These are phyloP conservation scores for Castor canadensis DNA, from an alignment of 2,113 vertebrate genomes.

Conservation along the genomic window DNA sequence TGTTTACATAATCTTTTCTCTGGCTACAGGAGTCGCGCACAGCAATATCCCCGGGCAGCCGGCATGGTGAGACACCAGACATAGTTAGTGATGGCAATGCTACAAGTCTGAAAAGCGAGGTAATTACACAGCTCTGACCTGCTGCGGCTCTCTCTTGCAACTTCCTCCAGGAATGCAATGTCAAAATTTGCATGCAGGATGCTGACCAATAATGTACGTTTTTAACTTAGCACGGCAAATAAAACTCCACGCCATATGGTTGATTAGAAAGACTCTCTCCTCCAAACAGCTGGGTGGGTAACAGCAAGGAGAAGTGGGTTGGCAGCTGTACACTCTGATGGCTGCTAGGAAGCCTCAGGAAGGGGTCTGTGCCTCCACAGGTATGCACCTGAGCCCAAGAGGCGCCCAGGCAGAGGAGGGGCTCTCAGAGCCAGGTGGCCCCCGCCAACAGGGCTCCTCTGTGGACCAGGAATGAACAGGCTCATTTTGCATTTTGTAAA, in stretches of 20 bases:
- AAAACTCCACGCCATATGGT: constrained; percentile 95
- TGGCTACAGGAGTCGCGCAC: neutral
- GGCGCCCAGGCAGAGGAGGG: constrained; percentile 64
- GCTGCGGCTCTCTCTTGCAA: neutral
- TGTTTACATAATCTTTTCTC: constrained; percentile 66
- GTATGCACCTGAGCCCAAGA: constrained; percentile 86
- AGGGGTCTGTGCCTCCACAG: constrained; percentile 89
- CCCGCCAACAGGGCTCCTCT: constrained; percentile 70
- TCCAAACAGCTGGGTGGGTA: constrained; percentile 97
- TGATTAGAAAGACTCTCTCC: constrained; percentile 93
- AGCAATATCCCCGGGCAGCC: constrained; percentile 38
- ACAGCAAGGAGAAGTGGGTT: constrained; percentile 93
- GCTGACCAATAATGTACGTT: constrained; percentile 79
- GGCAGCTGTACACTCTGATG: constrained; percentile 92
- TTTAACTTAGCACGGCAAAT: constrained; percentile 85
- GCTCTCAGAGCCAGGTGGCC: constrained; percentile 79
- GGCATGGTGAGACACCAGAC: neutral
- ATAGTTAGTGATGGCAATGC: neutral
- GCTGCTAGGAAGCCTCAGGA: constrained; percentile 89
- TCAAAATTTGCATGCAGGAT: constrained; percentile 81
- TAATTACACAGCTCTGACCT: constrained; percentile 59
- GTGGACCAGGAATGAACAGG: constrained; percentile 74
- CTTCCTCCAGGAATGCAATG: constrained; percentile 68
- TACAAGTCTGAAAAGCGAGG: constrained; percentile 38
- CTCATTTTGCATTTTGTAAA: constrained; percentile 76